phyloP scores from a whole-genome alignment of 2,888 invertebrate genomes.

The Napeogenes sylphis region DNA sequence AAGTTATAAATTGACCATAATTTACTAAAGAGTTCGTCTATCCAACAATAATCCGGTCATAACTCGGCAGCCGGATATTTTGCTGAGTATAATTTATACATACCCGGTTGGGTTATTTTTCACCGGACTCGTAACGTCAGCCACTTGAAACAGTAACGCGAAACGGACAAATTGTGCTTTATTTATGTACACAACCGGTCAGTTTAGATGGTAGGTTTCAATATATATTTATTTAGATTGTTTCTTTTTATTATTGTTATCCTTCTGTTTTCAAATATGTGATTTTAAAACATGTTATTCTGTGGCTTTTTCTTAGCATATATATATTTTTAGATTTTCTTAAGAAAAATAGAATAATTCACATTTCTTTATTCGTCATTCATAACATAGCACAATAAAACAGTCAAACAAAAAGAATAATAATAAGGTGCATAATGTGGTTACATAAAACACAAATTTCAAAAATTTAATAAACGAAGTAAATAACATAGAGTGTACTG shows the following conservation, averaged over 20 bases:
- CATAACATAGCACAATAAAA: too few species aligned
- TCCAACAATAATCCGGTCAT: constrained; percentile 18
- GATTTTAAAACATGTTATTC: too few species aligned
- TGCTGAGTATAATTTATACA: constrained; percentile 21
- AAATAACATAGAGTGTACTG: not conserved
- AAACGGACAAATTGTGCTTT: constrained; percentile 12
- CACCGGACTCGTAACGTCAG: constrained; percentile 12
- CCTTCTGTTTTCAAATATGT: not conserved
- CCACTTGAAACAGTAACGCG: constrained; percentile 9
- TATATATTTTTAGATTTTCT: too few species aligned
- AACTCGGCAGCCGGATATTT: constrained; percentile 16
- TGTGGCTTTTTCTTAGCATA: too few species aligned
- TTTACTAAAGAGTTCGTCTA: constrained; percentile 1
- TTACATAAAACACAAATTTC: too few species aligned
- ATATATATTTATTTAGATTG: not conserved
- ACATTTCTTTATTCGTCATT: too few species aligned
- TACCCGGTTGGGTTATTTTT: constrained; percentile 21
- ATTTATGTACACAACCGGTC: constrained; percentile 5
- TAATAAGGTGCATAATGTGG: too few species aligned
- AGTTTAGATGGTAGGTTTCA: not conserved
- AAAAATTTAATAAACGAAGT: too few species aligned
- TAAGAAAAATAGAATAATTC: too few species aligned
- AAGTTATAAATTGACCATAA: not conserved
- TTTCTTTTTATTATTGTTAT: not conserved
- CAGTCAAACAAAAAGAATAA: too few species aligned